Conservation (phyloP, 2,113 vertebrate species). For the Cynocephalus volans region DNA sequence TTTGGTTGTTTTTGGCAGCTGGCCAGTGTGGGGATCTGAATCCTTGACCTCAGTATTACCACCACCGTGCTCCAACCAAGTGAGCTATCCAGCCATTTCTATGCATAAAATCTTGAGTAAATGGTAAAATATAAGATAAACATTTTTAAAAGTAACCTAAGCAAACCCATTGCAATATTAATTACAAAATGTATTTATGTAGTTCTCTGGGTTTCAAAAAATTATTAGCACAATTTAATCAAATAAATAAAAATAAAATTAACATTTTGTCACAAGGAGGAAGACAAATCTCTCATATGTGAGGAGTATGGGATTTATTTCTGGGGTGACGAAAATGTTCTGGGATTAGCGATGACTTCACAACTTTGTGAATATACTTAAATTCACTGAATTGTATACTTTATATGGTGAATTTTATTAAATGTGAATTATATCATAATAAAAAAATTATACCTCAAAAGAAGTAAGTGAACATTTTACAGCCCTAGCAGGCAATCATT, state of each 20-base stretch:
- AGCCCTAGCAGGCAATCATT: not conserved
- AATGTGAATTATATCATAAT: not conserved
- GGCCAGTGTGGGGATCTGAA: too few relatives aligned
- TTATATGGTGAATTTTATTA: not conserved
- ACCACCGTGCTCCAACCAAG: too few relatives aligned
- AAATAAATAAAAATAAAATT: slow-evolving; percentile 45
- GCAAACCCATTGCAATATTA: not conserved
- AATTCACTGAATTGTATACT: not conserved
- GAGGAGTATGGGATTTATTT: not conserved
- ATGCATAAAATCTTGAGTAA: not conserved
- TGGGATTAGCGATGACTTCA: not conserved
- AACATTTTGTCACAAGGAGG: not conserved
- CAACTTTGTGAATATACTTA: not conserved
- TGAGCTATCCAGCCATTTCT: too few relatives aligned
- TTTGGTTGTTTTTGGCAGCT: too few relatives aligned
- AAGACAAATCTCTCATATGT: not conserved
- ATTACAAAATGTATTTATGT: not conserved
- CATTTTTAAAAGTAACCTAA: not conserved
- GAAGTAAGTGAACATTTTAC: not conserved
- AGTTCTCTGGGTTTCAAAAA: slow-evolving; percentile 25
- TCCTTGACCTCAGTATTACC: too few relatives aligned
- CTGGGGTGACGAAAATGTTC: not conserved
- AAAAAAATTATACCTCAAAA: not conserved
- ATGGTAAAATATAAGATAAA: slow-evolving; percentile 25
- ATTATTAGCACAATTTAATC: not conserved